Base-by-base conservation (phyloP, 1,140 invertebrate genomes). In the Mamestra configurata region DNA sequence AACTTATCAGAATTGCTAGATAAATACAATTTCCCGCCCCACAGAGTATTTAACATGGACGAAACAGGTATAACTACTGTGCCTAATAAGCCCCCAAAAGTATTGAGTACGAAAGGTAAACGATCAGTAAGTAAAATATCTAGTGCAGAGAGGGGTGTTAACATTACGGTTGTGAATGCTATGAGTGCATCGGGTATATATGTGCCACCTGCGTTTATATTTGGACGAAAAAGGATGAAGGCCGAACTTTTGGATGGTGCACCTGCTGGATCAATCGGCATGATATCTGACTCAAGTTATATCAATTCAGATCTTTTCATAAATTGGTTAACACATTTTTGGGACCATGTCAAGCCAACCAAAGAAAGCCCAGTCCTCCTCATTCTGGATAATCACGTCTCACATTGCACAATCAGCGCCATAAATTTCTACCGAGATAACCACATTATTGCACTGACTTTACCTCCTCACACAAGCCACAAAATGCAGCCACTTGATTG, bases 51-150 rank as follows among this genome's bases (percentile, higher is more conserved):
- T 79, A 95, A 95, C 78, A 83, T 90, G 31, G 92, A 95, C 76
- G 89, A 94, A 82, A 89, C 88, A 3, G 88, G 88, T 8, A 81
- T 93, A 3, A 81, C 82, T 4, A 90, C 89, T 8, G 88, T 92
- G 0, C 84, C 84, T 5, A 92, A 84, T 20, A 90, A 87, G 80
- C 40, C 57, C 40, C 82, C 83, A 11, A 91, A 92, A 84, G 79
- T 92, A 18, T 24, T 93, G 40, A 71, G 87, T n/a, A 27, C 15
- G 31, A 53, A 72, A 6, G 68, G 68, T 35, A 72, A 72, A 51
- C 68, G 46, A 0, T 27, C 68, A 6, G 68, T 72, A 0, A 72
- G 53, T 76, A 88, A 87, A 82, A 68, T 88, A 11, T 77, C 80
- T 15, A 82, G 78, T 73, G 86, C 73, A 15, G 89, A 94, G 80